Conservation (phyloP, 2,797 vertebrate species). For the Netta rufina region DNA sequence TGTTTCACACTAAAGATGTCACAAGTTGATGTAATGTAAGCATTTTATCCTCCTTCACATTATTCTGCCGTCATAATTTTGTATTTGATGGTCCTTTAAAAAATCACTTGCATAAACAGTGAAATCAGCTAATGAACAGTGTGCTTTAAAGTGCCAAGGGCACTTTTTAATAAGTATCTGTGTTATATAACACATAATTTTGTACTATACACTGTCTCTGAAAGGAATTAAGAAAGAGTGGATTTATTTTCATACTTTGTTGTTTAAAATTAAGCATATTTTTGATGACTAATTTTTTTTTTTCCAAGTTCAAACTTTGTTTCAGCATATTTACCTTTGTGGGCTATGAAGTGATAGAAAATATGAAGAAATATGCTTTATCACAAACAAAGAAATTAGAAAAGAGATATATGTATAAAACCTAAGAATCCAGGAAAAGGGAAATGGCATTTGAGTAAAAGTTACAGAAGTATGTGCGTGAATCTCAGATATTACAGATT, state of each 20-base stretch:
- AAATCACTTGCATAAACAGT: slow-evolving; percentile 1
- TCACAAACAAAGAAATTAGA: not conserved
- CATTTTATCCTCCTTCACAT: not conserved
- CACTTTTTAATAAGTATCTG: not conserved
- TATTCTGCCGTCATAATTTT: not conserved
- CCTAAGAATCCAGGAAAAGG: not conserved
- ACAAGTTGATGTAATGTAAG: not conserved
- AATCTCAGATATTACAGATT: not conserved
- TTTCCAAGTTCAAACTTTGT: not conserved
- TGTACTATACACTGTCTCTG: not conserved
- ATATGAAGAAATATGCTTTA: not conserved
- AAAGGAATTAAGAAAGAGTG: not conserved
- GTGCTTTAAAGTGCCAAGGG: not conserved
- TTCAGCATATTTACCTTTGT: not conserved
- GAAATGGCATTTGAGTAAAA: not conserved
- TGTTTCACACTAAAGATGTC: not conserved
- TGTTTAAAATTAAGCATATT: not conserved
- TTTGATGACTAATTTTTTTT: not conserved
- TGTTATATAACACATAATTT: not conserved
- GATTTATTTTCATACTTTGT: not conserved
- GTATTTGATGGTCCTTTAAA: slow-evolving; percentile 1
- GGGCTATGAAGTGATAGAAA: not conserved
- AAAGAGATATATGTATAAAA: not conserved
- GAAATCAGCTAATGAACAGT: slow-evolving; percentile 8
- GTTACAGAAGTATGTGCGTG: not conserved